Conservation (phyloP, 2,888 invertebrate species). For the Congeria kusceri region DNA sequence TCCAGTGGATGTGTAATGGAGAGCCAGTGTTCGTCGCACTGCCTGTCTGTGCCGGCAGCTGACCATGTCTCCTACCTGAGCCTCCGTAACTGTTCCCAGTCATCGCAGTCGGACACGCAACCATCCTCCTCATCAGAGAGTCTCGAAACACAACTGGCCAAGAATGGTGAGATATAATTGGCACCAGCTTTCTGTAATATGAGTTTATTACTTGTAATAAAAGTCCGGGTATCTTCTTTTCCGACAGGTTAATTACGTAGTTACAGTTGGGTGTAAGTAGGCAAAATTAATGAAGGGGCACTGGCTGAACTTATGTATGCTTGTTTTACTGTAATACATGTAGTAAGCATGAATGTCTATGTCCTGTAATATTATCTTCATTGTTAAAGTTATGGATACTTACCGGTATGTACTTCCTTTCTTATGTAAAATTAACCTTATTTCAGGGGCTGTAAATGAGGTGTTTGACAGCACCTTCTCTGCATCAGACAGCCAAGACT, state of each 20-base stretch:
- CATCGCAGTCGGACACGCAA: not conserved
- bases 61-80: slow-evolving; percentile 32
- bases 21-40: not conserved
- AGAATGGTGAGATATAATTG: not conserved
- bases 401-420: no score
- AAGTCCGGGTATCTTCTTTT: no score
- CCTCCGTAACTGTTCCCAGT: slow-evolving; percentile 9
- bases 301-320: no score
- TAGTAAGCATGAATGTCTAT: no score
- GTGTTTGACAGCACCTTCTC: slow-evolving; percentile 16
- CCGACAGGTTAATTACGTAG: no score
- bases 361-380: no score
- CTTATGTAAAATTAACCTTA: not conserved
- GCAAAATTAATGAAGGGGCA: no score
- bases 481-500: not conserved
- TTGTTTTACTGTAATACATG: no score
- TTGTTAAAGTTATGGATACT: no score
- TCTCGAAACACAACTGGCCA: slow-evolving; percentile 1
- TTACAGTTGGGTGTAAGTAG: no score
- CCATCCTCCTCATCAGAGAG: not conserved
- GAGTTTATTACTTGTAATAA: no score
- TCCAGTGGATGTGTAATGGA: slow-evolving; percentile 13
- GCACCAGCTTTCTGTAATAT: no score
- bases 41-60: slow-evolving; percentile 6
- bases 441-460: slow-evolving; percentile 42